These are phyloP conservation scores for Chrysomallon squamiferum DNA, from an alignment of 1,140 invertebrate genomes.

Conservation along the genomic window DNA sequence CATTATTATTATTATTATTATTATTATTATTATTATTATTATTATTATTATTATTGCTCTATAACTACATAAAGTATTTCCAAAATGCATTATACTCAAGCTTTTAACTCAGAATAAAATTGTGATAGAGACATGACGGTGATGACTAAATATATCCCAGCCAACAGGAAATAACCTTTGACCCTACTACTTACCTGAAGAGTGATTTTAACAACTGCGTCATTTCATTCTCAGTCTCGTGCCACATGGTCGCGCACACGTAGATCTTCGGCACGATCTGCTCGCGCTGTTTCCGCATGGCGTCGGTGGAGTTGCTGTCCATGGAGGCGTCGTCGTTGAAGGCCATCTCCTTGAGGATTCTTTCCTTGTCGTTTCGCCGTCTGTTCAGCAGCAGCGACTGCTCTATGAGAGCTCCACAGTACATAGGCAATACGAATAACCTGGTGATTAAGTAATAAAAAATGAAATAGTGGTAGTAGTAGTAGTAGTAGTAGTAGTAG, in stretches of 20 bases:
- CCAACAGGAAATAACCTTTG: too few species aligned
- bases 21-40: too few species aligned
- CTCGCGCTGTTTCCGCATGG: slow-evolving; percentile 31
- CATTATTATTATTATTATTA: too few species aligned
- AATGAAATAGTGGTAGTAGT: not conserved
- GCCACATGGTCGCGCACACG: slow-evolving; percentile 59
- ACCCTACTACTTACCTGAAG: slow-evolving; percentile 57
- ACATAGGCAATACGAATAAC: slow-evolving; percentile 93
- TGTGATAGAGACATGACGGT: too few species aligned
- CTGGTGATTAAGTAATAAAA: slow-evolving; percentile 34
- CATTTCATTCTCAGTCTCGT: slow-evolving; percentile 57
- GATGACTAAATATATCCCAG: too few species aligned
- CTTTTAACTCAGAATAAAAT: too few species aligned
- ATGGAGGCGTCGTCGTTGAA: slow-evolving; percentile 30
- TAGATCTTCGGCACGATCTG: slow-evolving; percentile 49
- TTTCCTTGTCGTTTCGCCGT: slow-evolving; percentile 83
- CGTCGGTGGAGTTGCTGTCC: slow-evolving; percentile 28
- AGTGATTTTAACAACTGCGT: slow-evolving; percentile 69
- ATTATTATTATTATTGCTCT: too few species aligned
- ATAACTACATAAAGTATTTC: too few species aligned
- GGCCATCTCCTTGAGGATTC: slow-evolving; percentile 30
- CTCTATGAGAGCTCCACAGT: slow-evolving; percentile 88
- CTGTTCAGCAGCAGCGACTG: slow-evolving; percentile 94
- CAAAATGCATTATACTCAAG: too few species aligned
- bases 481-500: too few species aligned